phyloP scores from a whole-genome alignment of 2,797 vertebrate species.

The Lophius americanus region DNA sequence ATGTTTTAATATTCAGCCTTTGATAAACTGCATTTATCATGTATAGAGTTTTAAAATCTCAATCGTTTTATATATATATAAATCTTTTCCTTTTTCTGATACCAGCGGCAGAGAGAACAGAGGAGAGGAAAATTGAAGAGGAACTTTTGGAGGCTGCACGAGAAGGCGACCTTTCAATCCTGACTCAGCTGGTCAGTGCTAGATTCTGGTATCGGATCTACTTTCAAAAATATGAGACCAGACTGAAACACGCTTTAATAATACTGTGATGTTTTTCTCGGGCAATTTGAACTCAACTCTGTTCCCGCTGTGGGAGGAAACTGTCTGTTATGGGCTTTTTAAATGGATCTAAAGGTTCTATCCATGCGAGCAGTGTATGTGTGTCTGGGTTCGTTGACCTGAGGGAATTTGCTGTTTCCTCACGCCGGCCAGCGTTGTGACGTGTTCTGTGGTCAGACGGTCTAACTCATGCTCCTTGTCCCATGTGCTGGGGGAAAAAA shows the following conservation, averaged over 20 bases:
- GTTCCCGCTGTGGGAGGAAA: background rate
- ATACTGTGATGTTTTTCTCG: background rate
- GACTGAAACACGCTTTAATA: background rate
- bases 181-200: slow-evolving; percentile 86
- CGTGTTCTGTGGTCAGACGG: too few relatives aligned
- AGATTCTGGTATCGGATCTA: background rate
- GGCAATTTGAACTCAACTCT: background rate
- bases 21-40: background rate
- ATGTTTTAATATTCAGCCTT: background rate
- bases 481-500: too few relatives aligned
- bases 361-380: background rate
- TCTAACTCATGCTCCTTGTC: too few relatives aligned
- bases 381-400: background rate
- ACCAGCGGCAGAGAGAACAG: slow-evolving; percentile 92
- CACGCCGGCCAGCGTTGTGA: too few relatives aligned
- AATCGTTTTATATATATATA: background rate
- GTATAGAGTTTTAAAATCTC: background rate
- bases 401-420: background rate
- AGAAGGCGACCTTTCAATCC: slow-evolving; percentile 86
- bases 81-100: background rate
- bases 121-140: slow-evolving; percentile 94
- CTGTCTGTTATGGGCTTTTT: background rate
- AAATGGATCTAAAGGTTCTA: background rate
- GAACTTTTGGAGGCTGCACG: slow-evolving; percentile 89
- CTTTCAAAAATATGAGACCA: background rate